Conservation (phyloP, 2,797 vertebrate genomes). For the Dicrostonyx torquatus region DNA sequence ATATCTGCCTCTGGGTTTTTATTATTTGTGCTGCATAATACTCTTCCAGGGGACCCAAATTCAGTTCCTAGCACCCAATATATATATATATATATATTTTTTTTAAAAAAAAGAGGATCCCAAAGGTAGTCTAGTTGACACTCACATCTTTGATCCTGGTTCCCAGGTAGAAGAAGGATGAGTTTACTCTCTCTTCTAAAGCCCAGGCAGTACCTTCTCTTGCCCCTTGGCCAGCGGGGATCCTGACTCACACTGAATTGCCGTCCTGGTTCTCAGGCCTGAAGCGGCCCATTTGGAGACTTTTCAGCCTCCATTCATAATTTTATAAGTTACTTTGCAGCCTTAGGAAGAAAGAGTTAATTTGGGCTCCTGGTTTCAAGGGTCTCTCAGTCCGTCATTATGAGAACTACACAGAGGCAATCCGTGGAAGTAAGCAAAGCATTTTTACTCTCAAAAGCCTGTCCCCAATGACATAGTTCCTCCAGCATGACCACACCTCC, state of each 20-base stretch:
- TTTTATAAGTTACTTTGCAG: neutral
- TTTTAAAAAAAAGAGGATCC: neutral
- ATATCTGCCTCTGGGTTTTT: too few relatives aligned
- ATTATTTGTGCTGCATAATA: neutral
- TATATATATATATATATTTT: too few relatives aligned
- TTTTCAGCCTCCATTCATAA: neutral
- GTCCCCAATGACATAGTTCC: neutral
- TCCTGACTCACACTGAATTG: neutral
- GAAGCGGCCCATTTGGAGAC: neutral
- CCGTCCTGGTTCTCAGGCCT: neutral
- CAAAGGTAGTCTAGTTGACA: neutral
- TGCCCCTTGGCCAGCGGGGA: neutral
- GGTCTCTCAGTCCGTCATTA: neutral
- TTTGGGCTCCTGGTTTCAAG: neutral
- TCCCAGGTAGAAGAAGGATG: neutral
- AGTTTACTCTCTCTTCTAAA: neutral
- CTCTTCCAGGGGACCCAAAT: neutral
- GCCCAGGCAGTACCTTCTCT: neutral
- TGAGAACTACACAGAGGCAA: neutral
- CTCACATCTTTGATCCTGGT: too few relatives aligned
- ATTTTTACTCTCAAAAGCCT: neutral
- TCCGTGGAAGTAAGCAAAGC: neutral
- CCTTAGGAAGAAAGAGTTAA: neutral
- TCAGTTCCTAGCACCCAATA: neutral
- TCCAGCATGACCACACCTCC: neutral